Conservation (phyloP, 2,888 invertebrate genomes). For the Pandemis heparana region DNA sequence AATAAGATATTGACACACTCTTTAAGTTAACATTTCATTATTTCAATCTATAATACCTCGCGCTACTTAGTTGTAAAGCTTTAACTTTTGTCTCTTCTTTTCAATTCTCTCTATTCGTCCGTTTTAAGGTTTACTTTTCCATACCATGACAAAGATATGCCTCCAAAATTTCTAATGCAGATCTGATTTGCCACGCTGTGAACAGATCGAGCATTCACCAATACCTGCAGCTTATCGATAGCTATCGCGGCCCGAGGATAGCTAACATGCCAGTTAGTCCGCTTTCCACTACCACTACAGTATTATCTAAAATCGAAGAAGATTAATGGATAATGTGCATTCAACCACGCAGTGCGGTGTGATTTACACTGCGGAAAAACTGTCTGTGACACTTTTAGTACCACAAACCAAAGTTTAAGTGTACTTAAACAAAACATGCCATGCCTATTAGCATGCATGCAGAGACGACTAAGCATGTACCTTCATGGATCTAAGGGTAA, state of each 20-base stretch:
- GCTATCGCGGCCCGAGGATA: slow-evolving; percentile 50
- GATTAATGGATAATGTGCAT: slow-evolving; percentile 61
- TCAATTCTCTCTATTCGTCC: background rate
- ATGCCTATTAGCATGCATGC: background rate
- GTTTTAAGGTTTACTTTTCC: background rate
- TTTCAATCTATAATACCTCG: background rate
- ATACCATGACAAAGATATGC: background rate
- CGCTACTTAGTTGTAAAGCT: background rate
- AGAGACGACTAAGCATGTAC: background rate
- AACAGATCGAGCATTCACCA: slow-evolving; percentile 45
- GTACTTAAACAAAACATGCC: background rate
- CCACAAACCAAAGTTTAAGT: background rate
- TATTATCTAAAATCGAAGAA: slow-evolving; percentile 69
- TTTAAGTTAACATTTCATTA: background rate
- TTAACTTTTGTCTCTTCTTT: background rate
- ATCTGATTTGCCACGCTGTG: slow-evolving; percentile 26
- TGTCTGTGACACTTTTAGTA: background rate
- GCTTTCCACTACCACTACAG: slow-evolving; percentile 58
- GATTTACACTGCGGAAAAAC: slow-evolving; percentile 4
- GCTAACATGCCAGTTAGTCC: slow-evolving; percentile 55
- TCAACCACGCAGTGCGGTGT: slow-evolving; percentile 49
- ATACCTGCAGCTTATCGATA: slow-evolving; percentile 50
- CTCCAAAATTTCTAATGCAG: slow-evolving; percentile 11
- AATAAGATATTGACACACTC: background rate
- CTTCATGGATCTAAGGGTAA: too few species aligned